Conservation (phyloP, 2,113 vertebrate species). For the Pluvialis apricaria region DNA sequence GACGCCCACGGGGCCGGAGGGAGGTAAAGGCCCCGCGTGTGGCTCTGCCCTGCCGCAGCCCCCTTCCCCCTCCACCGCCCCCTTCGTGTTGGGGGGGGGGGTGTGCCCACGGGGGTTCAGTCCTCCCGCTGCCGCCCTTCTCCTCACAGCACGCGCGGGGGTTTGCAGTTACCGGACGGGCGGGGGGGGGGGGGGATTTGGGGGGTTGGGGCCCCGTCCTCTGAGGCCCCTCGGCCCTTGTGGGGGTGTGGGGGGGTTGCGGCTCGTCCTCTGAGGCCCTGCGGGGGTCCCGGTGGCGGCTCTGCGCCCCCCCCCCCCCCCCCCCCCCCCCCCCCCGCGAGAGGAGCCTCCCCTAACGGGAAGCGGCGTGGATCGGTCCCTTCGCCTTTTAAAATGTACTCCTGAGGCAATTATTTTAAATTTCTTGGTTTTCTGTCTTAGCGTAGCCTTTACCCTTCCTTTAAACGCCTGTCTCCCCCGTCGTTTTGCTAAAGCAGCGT, state of each 20-base stretch:
- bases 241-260: fast-evolving
- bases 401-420: fast-evolving
- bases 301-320: too few species aligned
- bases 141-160: not conserved
- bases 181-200: not conserved
- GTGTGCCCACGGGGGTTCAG: fast-evolving
- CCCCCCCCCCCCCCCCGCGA: too few species aligned
- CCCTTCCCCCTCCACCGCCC: too few species aligned
- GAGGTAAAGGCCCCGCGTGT: not conserved
- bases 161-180: not conserved
- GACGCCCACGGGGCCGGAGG: not conserved
- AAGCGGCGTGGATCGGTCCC: fast-evolving
- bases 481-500: not conserved
- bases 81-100: not conserved
- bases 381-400: fast-evolving
- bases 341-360: not conserved
- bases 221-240: not conserved
- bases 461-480: fast-evolving
- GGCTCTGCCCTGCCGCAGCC: not conserved
- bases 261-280: too few species aligned
- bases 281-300: not conserved
- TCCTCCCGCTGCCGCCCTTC: too few species aligned
- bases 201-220: too few species aligned
- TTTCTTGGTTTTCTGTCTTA: too few species aligned
- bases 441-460: too few species aligned